Percentiles rank a stretch among this genome's conserved stretches.
phyloP scores from a whole-genome alignment of 2,113 vertebrate species.

The Coryphaenoides rupestris region DNA sequence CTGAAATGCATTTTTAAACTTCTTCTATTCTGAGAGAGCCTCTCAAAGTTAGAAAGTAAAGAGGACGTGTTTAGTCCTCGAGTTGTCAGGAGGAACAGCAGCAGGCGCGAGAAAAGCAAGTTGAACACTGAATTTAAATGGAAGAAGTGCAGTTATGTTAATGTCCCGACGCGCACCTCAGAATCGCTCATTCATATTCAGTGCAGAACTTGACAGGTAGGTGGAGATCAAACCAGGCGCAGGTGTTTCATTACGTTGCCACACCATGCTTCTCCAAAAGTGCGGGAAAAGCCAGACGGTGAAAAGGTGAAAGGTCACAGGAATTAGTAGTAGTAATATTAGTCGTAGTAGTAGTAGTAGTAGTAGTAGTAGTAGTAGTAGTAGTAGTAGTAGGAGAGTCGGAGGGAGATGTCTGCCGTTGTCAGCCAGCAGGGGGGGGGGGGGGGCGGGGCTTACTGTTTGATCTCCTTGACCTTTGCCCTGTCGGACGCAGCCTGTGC shows the following conservation, averaged over 20 bases:
- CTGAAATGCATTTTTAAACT: too few species aligned
- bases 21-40: too few species aligned
- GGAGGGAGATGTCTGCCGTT: too few species aligned
- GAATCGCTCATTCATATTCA: conserved; percentile 33
- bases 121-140: conserved; percentile 47
- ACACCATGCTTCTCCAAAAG: conserved; percentile 55
- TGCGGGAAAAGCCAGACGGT: conserved; percentile 37
- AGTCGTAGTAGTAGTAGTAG: background rate
- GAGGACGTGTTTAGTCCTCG: background rate
- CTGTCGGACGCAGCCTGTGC: conserved; percentile 74
- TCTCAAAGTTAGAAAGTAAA: background rate
- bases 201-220: conserved; percentile 35
- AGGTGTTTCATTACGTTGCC: conserved; percentile 16
- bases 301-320: too few species aligned
- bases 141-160: background rate
- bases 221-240: conserved; percentile 7
- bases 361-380: too few species aligned
- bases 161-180: background rate
- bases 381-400: too few species aligned
- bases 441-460: conserved; percentile 81
- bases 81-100: conserved; percentile 16
- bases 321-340: too few species aligned
- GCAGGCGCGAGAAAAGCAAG: conserved; percentile 32
- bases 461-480: conserved; percentile 87
- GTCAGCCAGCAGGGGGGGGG: too few species aligned